Percentiles rank a stretch among this genome's conserved stretches.
phyloP scores from a whole-genome alignment of 1,140 invertebrate species.

The Neodiprion lecontei region DNA sequence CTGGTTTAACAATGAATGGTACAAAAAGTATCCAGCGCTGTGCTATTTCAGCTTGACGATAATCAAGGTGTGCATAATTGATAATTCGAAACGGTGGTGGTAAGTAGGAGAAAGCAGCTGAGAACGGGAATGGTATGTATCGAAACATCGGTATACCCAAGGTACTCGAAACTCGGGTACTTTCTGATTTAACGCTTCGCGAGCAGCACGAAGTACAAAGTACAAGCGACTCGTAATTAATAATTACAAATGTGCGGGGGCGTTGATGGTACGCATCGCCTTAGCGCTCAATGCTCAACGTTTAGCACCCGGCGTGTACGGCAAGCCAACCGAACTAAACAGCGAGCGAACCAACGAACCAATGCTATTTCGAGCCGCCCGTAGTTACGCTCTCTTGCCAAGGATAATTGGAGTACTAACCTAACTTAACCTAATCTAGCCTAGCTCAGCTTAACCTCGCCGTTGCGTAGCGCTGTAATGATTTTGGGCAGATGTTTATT shows the following conservation, averaged over 20 bases:
- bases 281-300: background rate
- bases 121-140: too few species aligned
- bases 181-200: background rate
- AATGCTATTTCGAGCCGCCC: constrained; percentile 8
- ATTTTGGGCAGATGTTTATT: background rate
- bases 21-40: too few species aligned
- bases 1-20: too few species aligned
- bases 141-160: background rate
- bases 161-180: background rate
- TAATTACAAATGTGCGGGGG: constrained; percentile 6
- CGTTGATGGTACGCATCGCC: background rate
- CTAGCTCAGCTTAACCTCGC: constrained; percentile 2
- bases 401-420: constrained; percentile 15
- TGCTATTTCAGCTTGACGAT: too few species aligned
- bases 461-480: background rate
- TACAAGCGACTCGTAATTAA: background rate
- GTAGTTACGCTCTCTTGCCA: constrained; percentile 12
- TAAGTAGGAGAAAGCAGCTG: too few species aligned
- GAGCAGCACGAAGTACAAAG: background rate
- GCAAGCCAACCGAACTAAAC: background rate
- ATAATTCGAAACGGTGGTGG: too few species aligned
- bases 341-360: background rate
- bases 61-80: too few species aligned
- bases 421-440: constrained; percentile 3
- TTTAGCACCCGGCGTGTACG: constrained; percentile 6